Base-by-base conservation (phyloP, 1,140 invertebrate genomes). In the Drosophila kanapiae region DNA sequence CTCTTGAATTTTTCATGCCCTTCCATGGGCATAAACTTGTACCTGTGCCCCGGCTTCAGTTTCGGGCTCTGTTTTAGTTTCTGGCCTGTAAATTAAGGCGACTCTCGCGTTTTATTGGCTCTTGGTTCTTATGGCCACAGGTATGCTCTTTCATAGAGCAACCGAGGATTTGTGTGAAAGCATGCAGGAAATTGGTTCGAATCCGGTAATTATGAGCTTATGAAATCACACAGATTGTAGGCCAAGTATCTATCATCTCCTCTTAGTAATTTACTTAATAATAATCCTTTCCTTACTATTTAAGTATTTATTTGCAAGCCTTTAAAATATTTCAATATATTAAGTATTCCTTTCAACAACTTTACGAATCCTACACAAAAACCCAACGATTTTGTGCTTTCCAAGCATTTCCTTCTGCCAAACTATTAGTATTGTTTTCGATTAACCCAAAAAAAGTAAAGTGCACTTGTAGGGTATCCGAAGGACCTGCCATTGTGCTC, bases 1-100 rank as follows among this genome's bases (percentile, higher is more conserved):
- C 78, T 91, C 63, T 61, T 91, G 88, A 91, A 91, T 91, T 87
- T 91, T 91, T 91, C 83, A 91, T 91, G 83, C 68, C 78, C 59
- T 56, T 81, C 76, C 45, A 57, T 56, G 67, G 70, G 38, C 45
- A 74, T 74, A 51, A 72, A 72, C 67, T 71, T 56, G 51, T 54
- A 54, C 18, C 53, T 56, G 53, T 38, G 38, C 64, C 29, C 1
- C 31, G 14, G 23, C 33, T 38, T 29, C 37, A 1, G 47, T 13
- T 38, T 38, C 37, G 37, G 58, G 35, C 27, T 47, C 42, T 42
- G 47, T 53, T 45, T 38, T 56, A 56, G 53, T 56, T 56, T 56
- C 37, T 27, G 63, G 48, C 61, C 40, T 45, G 85, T 81, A 90
- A 88, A 88, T 87, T 78, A 88, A 81, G 80, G 80, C 63, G 78